Evolutionary conservation across 1,140 invertebrate genomes (phyloP).

Genomic region (Lithobius niger): DNA sequence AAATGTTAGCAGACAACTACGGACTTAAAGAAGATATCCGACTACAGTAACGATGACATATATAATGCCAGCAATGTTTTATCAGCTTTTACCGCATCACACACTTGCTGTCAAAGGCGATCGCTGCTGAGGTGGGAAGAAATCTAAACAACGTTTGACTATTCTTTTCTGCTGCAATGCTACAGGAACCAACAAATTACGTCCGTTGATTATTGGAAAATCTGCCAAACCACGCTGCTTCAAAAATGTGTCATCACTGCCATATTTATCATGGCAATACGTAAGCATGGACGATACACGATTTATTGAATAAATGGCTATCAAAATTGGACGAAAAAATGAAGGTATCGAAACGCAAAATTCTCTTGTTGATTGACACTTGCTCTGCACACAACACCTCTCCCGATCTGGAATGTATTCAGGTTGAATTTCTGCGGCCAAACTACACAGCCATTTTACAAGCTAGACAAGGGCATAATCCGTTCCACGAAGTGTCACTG

Average conservation of each 20-base stretch:
- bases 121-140: not conserved
- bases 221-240: not conserved
- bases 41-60: no score
- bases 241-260: not conserved
- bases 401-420: not conserved
- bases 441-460: not conserved
- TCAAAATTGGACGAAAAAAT: not conserved
- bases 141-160: not conserved
- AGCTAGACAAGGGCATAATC: not conserved
- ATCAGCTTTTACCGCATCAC: no score
- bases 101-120: conserved; percentile 1
- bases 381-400: no score
- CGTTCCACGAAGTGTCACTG: not conserved
- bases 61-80: no score
- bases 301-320: not conserved
- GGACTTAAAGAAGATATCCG: no score
- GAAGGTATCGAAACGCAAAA: not conserved
- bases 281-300: not conserved
- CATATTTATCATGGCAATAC: not conserved
- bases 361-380: not conserved
- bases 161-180: not conserved
- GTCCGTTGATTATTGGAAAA: not conserved
- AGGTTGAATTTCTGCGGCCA: not conserved
- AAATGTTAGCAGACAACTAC: no score
- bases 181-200: not conserved